These are phyloP conservation scores for Holothuria leucospilota DNA, from an alignment of 53 echinoderm and acorn worm species.

Conservation along the genomic window DNA sequence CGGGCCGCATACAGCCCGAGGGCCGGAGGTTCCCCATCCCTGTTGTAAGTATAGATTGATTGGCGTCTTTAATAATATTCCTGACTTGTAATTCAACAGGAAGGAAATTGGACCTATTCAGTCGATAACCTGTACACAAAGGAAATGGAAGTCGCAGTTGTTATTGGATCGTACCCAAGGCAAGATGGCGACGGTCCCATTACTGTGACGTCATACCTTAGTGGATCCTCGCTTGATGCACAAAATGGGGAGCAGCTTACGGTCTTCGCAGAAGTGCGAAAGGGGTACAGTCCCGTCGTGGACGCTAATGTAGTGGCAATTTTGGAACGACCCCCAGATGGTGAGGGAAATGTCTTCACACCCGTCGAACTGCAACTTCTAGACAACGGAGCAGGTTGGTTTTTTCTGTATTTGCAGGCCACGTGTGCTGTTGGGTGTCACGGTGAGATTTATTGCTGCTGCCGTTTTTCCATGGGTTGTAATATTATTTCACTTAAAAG, in stretches of 20 bases:
- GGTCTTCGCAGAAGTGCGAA: conserved; percentile 69
- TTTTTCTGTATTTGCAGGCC: too few relatives aligned
- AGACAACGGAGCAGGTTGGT: conserved; percentile 77
- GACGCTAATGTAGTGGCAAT: conserved; percentile 63
- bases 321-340: conserved; percentile 57
- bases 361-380: conserved; percentile 59
- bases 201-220: conserved; percentile 68
- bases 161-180: conserved; percentile 54
- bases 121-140: neutral
- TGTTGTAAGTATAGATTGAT: too few relatives aligned
- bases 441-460: too few relatives aligned
- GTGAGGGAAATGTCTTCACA: conserved; percentile 18
- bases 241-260: conserved; percentile 48
- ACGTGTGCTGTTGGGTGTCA: too few relatives aligned
- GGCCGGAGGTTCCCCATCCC: too few relatives aligned
- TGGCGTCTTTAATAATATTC: too few relatives aligned
- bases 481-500: too few relatives aligned
- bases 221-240: conserved; percentile 55
- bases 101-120: conserved; percentile 22
- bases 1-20: too few relatives aligned
- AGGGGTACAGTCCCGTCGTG: conserved; percentile 70
- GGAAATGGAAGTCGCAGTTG: conserved; percentile 31
- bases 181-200: conserved; percentile 64
- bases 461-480: too few relatives aligned
- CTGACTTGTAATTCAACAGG: neutral